Percentiles rank a stretch among this genome's conserved stretches.
Conservation (phyloP, 1,140 invertebrate genomes). For the Vanessa tameamea region DNA sequence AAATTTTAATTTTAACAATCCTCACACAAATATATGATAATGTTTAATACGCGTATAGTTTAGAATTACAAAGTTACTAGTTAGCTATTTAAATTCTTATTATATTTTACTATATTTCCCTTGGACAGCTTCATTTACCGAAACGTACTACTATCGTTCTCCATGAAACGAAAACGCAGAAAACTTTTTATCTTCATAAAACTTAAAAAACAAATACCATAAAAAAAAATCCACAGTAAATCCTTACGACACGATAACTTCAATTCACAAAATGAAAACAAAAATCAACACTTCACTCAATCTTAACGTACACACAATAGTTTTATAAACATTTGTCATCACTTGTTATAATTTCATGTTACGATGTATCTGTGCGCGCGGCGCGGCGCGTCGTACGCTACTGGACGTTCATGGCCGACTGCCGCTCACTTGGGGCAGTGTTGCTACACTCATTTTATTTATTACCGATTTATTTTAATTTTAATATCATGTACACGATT, state of each 20-base stretch:
- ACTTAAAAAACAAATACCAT: neutral
- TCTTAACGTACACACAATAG: neutral
- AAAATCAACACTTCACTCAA: slow-evolving; percentile 15
- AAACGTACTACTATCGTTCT: no score
- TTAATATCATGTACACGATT: neutral
- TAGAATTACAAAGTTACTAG: no score
- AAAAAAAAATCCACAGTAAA: neutral
- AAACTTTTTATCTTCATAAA: no score
- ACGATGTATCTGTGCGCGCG: slow-evolving; percentile 24
- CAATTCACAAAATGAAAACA: neutral
- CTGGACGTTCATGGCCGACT: slow-evolving; percentile 52
- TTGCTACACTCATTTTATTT: slow-evolving; percentile 35
- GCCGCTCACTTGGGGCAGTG: slow-evolving; percentile 60
- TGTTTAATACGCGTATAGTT: no score
- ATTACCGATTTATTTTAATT: neutral
- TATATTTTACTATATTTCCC: no score
- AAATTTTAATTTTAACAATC: no score
- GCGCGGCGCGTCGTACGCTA: slow-evolving; percentile 35
- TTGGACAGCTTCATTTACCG: no score
- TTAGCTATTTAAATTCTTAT: no score
- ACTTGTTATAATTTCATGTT: neutral
- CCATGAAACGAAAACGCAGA: no score
- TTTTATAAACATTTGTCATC: neutral
- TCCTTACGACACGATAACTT: neutral
- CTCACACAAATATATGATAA: no score